A percentile compares a stretch with the other conserved stretches of the same genome.
Conservation (phyloP, 2,797 vertebrate genomes). For the Rhinella marina region DNA sequence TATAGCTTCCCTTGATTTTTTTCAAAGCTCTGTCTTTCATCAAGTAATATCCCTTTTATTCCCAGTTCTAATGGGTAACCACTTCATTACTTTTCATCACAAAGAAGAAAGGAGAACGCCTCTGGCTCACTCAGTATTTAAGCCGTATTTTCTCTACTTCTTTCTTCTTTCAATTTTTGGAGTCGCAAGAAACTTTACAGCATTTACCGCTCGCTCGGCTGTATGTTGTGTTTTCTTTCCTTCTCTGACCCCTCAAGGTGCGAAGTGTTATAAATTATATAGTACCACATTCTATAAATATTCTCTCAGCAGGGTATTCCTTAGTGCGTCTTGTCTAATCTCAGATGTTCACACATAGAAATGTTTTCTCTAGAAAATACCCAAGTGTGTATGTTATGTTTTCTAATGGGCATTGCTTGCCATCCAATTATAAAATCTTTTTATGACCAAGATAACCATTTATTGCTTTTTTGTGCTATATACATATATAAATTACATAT, state of each 20-base stretch:
- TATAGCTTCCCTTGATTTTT: conserved; percentile 26
- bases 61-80: conserved; percentile 29
- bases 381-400: neutral
- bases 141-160: conserved; percentile 11
- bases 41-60: conserved; percentile 43
- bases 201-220: neutral
- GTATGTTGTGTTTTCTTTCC: neutral
- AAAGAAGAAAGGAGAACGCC: neutral
- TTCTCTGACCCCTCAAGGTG: neutral
- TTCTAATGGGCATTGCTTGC: neutral
- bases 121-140: neutral
- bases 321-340: neutral
- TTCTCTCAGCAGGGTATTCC: neutral
- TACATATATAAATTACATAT: no score
- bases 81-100: conserved; percentile 38
- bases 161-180: conserved; percentile 25
- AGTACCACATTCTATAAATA: conserved; percentile 5
- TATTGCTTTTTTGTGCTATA: neutral
- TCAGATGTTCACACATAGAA: neutral
- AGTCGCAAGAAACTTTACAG: neutral
- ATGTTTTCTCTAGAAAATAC: neutral
- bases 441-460: neutral
- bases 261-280: conserved; percentile 17
- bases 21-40: conserved; percentile 44
- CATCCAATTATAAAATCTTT: neutral